Conservation (phyloP, 35 echinoderm and acorn worm genomes). For the Lytechinus variegatus region DNA sequence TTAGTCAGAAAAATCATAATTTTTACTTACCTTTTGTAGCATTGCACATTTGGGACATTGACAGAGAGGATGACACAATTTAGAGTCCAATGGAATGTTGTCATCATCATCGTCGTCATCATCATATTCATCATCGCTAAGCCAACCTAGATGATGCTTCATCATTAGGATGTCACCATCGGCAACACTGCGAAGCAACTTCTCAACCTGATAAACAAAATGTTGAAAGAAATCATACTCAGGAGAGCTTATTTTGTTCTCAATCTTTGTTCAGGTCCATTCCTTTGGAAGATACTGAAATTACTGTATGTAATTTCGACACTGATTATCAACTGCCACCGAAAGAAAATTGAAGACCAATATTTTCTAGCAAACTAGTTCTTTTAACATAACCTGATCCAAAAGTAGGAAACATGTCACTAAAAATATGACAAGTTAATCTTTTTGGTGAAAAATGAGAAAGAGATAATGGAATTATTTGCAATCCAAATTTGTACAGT, state of each 20-base stretch:
- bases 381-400: neutral
- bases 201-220: constrained; percentile 73
- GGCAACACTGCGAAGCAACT: constrained; percentile 80
- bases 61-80: constrained; percentile 96
- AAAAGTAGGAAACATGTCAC: too few relatives aligned
- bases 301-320: neutral
- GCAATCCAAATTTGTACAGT: too few relatives aligned
- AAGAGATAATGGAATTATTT: too few relatives aligned
- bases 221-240: neutral
- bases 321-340: neutral
- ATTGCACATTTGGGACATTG: constrained; percentile 95
- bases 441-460: too few relatives aligned
- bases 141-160: constrained; percentile 91
- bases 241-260: neutral
- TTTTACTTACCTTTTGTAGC: constrained; percentile 83
- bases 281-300: neutral
- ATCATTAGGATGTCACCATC: constrained; percentile 93
- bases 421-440: too few relatives aligned
- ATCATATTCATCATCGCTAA: constrained; percentile 82
- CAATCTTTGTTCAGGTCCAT: neutral
- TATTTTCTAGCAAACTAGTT: neutral
- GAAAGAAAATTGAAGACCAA: neutral
- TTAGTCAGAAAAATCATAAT: neutral
- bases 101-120: constrained; percentile 76
- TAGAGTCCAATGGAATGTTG: constrained; percentile 56